Base-by-base conservation (phyloP, 2,113 vertebrate species). In the Microtus oregoni region DNA sequence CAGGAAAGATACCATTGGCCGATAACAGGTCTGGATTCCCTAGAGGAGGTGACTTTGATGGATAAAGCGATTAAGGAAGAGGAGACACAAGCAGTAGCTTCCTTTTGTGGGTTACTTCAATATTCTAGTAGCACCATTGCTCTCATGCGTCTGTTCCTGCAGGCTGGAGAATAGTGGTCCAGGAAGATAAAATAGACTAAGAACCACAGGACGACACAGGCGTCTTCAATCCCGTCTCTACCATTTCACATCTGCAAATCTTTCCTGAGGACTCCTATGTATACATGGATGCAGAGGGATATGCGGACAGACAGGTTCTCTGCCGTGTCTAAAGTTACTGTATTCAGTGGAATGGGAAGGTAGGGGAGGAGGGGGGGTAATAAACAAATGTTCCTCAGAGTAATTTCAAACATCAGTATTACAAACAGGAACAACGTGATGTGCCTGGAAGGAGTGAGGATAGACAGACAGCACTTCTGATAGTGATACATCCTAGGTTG, bases 401-500 rank as follows among this genome's bases (percentile, higher is more conserved):
- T 70, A 2, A 88, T 63, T 91, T 93, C 15, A 88, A 91, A 70
- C 4, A 38, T 30, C 70, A 1, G 55, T 78, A n/a, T 77, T 89
- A 41, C 15, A 70, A 93, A 81, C 77, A 79, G 68, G 78, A 94
- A 65, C 7, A 30, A 86, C 22, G 8, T 26, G 24, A 13, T 85
- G 7, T 7, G 10, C 72, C 10, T 22, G 1, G 19, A n/a, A 61
- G 81, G 26, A 8, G 61, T 1, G 20, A 3, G 0, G 0, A 50
- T 79, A 76, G 26, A 11, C 58, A 92, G 41, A 44, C 61, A 32
- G 17, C 44, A 20, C n/a, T 72, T 86, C 35, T 87, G 26, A 52
- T 32, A 47, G 32, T 24, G 41, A 83, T 58, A 17, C 35, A 2
- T 58, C 2, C 47, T 47, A 47, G 58, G 10, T 86, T 82, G 35